Evolutionary conservation across 2,113 vertebrate genomes (phyloP), one percentile per base, ranked within the genome.

Genomic region (Uria aalge): DNA sequence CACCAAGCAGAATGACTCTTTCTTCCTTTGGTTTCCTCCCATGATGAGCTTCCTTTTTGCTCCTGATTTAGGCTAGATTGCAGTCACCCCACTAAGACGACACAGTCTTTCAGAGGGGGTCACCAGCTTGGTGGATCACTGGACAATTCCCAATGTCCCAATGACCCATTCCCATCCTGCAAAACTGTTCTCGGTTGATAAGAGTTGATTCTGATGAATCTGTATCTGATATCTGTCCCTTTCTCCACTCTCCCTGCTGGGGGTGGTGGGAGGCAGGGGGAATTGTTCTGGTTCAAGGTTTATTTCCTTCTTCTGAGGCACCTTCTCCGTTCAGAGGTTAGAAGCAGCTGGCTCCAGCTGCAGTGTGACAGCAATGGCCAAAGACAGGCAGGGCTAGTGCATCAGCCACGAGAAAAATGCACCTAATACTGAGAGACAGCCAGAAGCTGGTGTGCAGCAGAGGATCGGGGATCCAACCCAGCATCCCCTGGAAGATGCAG

Each of bases 361-460:
- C 36, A 11, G 43, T 19, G 48, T 13, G 63, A 8, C 3, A 22
- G 59, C 20, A 12, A 4, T 7, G 43, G 79, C 53, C n/a, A 17
- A 34, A 8, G 30, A 15, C 4, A 63, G 32, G 41, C 60, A 55
- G 40, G 17, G 32, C 18, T 47, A 22, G 67, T 3, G 23, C 71
- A 5, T 34, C 38, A 59, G 57, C 32, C 9, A 0, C 6, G 38
- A 13, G n/a, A 32, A 64, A n/a, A 41, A 23, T 5, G 15, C 7
- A 6, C 3, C 1, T 14, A 2, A 43, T 16, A 8, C 5, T 43
- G 76, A 9, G 38, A 38, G 56, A 17, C 4, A 29, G 68, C 3
- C 34, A 21, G 50, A 12, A 41, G 43, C 45, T 41, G 30, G 40
- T 7, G 19, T 12, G 38, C 34, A 23, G 41, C 71, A 38, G 72